phyloP scores from a whole-genome alignment of 2,888 invertebrate species.

The Charanyca ferruginea region DNA sequence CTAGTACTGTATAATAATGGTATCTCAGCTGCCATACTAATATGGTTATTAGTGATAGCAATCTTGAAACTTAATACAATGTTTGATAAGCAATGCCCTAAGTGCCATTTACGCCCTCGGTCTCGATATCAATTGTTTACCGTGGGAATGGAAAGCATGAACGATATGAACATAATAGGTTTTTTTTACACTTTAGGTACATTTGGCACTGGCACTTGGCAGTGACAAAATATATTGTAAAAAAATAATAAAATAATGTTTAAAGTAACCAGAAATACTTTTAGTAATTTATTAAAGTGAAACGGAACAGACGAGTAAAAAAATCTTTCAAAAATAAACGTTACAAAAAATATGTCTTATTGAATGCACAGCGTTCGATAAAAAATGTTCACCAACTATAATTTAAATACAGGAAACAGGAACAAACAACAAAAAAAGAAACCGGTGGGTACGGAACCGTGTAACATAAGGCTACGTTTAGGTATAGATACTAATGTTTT shows the following conservation, averaged over 20 bases:
- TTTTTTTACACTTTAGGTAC: background rate
- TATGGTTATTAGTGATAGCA: slow-evolving; percentile 42
- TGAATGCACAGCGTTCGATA: slow-evolving; percentile 18
- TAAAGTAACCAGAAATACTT: too few species aligned
- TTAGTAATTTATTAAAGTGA: background rate
- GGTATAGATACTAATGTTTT: slow-evolving; percentile 38
- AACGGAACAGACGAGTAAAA: background rate
- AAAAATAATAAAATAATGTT: too few species aligned
- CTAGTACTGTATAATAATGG: slow-evolving; percentile 4
- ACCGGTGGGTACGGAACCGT: slow-evolving; percentile 40
- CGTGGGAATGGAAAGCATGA: slow-evolving; percentile 24
- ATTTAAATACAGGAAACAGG: slow-evolving; percentile 54
- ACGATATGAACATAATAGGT: slow-evolving; percentile 12
- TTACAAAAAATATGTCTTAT: background rate
- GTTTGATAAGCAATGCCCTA: slow-evolving; percentile 60
- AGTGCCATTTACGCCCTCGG: slow-evolving; percentile 55
- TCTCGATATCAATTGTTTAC: slow-evolving; percentile 61
- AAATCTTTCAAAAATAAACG: background rate
- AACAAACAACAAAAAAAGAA: slow-evolving; percentile 24
- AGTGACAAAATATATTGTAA: background rate
- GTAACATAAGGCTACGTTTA: slow-evolving; percentile 31
- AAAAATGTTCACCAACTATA: slow-evolving; percentile 30
- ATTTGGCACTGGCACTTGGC: background rate
- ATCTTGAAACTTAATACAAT: slow-evolving; percentile 59
- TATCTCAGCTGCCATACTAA: slow-evolving; percentile 2